phyloP scores from a whole-genome alignment of 2,888 invertebrate genomes.

The Brassicogethes aeneus region DNA sequence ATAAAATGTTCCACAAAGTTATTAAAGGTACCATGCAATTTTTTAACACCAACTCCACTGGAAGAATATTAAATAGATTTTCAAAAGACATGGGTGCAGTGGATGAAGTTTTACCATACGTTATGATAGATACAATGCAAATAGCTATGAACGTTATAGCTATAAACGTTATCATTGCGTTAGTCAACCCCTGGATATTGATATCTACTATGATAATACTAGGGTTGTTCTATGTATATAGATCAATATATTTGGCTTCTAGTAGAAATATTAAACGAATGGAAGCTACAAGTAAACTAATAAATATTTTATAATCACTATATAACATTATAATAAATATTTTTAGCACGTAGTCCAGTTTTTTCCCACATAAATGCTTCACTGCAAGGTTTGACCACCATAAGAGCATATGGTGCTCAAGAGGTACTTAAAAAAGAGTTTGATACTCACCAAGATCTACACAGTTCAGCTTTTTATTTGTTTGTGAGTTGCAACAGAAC shows the following conservation, averaged over 20 bases:
- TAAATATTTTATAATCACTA: slow-evolving; percentile 1
- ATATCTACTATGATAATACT: slow-evolving; percentile 57
- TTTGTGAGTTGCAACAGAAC: slow-evolving; percentile 56
- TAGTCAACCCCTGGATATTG: slow-evolving; percentile 62
- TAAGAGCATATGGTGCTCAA: slow-evolving; percentile 62
- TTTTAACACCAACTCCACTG: slow-evolving; percentile 58
- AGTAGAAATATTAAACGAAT: slow-evolving; percentile 65
- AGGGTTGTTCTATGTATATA: slow-evolving; percentile 53
- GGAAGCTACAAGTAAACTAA: slow-evolving; percentile 55
- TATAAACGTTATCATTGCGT: slow-evolving; percentile 60
- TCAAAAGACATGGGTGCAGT: slow-evolving; percentile 59
- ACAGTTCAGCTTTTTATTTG: slow-evolving; percentile 67
- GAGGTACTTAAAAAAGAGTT: slow-evolving; percentile 53
- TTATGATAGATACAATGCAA: slow-evolving; percentile 43
- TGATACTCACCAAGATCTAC: slow-evolving; percentile 54
- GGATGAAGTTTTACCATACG: slow-evolving; percentile 44
- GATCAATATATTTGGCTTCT: slow-evolving; percentile 61
- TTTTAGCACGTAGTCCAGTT: slow-evolving; percentile 66
- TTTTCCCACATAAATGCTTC: slow-evolving; percentile 69
- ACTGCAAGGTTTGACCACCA: slow-evolving; percentile 67
- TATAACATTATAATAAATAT: slow-evolving; percentile 2
- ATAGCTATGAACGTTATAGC: slow-evolving; percentile 52
- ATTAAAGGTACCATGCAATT: slow-evolving; percentile 57
- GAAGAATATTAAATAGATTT: slow-evolving; percentile 58
- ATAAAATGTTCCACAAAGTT: slow-evolving; percentile 44